Percentiles rank a stretch among this genome's conserved stretches.
phyloP scores from a whole-genome alignment of 2,888 invertebrate species.

The Allygus modestus region DNA sequence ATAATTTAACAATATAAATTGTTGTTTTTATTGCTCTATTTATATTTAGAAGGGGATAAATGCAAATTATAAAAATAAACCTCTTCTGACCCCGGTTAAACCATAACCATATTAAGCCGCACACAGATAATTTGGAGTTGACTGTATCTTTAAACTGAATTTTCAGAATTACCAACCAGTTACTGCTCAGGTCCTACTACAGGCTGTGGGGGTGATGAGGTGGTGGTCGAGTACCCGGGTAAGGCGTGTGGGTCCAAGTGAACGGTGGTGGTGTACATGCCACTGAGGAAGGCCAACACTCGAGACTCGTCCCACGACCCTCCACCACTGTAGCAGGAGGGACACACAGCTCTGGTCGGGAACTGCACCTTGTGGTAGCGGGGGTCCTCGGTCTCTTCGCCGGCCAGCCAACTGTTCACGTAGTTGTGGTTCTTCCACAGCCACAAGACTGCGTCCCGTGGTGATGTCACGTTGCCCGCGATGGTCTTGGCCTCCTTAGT shows the following conservation, averaged over 20 bases:
- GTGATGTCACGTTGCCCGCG: constrained; percentile 82
- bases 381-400: constrained; percentile 92
- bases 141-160: too few relatives aligned
- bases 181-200: too few relatives aligned
- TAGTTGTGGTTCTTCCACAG: constrained; percentile 97
- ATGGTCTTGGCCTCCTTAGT: constrained; percentile 88
- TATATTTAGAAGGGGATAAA: too few relatives aligned
- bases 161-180: too few relatives aligned
- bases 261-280: constrained; percentile 77
- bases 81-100: too few relatives aligned
- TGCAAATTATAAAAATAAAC: too few relatives aligned
- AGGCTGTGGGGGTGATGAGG: too few relatives aligned
- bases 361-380: constrained; percentile 93
- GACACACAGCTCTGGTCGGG: constrained; percentile 84
- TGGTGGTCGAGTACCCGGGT: background rate
- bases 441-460: constrained; percentile 91
- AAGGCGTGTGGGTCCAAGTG: constrained; percentile 79
- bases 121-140: too few relatives aligned
- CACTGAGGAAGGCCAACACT: constrained; percentile 68
- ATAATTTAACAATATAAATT: too few relatives aligned
- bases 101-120: too few relatives aligned
- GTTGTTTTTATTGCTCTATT: too few relatives aligned
- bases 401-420: constrained; percentile 92
- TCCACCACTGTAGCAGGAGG: constrained; percentile 76
- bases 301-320: constrained; percentile 12